Conservation (phyloP, 2,888 invertebrate genomes). For the Ochropacha duplaris region DNA sequence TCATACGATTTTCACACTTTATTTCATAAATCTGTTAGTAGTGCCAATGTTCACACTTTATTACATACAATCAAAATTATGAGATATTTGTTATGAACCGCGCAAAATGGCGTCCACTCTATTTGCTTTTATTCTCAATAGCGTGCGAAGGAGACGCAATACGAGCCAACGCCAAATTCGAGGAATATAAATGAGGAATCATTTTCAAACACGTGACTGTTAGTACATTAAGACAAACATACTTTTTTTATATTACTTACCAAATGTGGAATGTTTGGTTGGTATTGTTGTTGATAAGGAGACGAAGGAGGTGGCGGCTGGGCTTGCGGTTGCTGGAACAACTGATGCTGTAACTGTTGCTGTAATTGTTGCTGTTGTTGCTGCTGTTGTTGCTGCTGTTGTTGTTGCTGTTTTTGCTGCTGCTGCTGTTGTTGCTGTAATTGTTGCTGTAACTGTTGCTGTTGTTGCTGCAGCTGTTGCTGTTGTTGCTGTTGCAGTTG, state of each 20-base stretch:
- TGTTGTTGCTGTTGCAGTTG: slow-evolving; percentile 76
- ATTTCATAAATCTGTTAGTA: not conserved
- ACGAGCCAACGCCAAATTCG: not conserved
- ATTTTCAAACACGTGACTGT: not conserved
- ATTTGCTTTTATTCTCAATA: not conserved
- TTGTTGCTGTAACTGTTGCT: slow-evolving; percentile 69
- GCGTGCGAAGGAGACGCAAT: not conserved
- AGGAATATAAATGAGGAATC: not conserved
- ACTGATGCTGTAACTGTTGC: slow-evolving; percentile 61
- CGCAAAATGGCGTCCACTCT: not conserved
- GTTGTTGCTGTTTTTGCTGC: slow-evolving; percentile 53
- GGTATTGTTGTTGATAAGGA: slow-evolving; percentile 69
- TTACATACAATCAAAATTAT: not conserved
- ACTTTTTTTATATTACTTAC: slow-evolving; percentile 53
- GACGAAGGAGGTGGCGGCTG: slow-evolving; percentile 68
- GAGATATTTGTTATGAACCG: not conserved
- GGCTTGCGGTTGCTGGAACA: slow-evolving; percentile 43
- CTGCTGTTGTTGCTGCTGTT: slow-evolving; percentile 75
- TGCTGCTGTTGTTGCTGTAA: slow-evolving; percentile 80
- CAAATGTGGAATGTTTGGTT: slow-evolving; percentile 80
- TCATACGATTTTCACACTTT: not conserved
- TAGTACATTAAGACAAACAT: not conserved
- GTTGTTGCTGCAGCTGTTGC: slow-evolving; percentile 75
- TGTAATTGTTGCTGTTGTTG: slow-evolving; percentile 51
- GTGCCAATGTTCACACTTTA: not conserved